A percentile compares a stretch with the other conserved stretches of the same genome.
Evolutionary conservation across 2,888 invertebrate genomes (phyloP).

Genomic region (Autographa pulchrina): DNA sequence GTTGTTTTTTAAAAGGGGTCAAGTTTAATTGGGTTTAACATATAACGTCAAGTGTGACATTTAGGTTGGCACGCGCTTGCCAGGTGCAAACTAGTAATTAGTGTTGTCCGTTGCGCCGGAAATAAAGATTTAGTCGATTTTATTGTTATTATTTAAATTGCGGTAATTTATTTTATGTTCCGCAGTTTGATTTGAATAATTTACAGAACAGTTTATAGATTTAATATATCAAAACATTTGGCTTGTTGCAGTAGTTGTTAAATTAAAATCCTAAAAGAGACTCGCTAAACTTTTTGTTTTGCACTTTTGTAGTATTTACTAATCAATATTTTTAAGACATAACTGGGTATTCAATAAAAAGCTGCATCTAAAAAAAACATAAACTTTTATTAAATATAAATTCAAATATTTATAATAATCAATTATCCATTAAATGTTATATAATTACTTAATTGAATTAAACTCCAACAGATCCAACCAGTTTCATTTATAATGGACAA

Average conservation of each 20-base stretch:
- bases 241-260: neutral
- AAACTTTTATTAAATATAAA: too few relatives aligned
- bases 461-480: conserved; percentile 18
- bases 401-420: neutral
- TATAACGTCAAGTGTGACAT: conserved; percentile 78
- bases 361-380: too few relatives aligned
- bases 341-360: too few relatives aligned
- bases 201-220: neutral
- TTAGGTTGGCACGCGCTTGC: conserved; percentile 73
- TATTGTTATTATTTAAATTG: conserved; percentile 27
- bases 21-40: conserved; percentile 52
- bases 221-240: neutral
- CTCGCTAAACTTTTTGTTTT: too few relatives aligned
- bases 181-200: neutral
- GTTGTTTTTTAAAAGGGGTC: conserved; percentile 51
- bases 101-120: conserved; percentile 54
- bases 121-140: conserved; percentile 52
- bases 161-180: neutral
- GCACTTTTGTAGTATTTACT: too few relatives aligned
- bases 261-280: too few relatives aligned
- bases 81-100: conserved; percentile 75
- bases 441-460: conserved; percentile 31
- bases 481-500: conserved; percentile 23
- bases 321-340: too few relatives aligned
- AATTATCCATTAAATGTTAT: conserved; percentile 17